These are phyloP conservation scores for Macaca nemestrina DNA, from an alignment of 2,113 vertebrate species.

Conservation along the genomic window DNA sequence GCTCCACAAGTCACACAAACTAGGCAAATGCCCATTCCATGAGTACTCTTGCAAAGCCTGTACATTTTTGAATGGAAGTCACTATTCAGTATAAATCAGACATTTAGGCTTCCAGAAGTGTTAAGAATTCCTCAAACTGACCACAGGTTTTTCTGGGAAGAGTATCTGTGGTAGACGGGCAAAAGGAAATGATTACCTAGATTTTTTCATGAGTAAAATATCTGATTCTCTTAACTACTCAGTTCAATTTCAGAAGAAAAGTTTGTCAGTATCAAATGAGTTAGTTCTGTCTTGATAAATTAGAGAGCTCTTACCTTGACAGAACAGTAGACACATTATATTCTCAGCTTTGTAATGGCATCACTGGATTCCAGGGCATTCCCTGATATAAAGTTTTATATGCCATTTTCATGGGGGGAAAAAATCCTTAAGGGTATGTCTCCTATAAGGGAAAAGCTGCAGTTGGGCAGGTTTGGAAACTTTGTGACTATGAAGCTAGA, in stretches of 20 bases:
- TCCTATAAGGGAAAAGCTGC: not conserved
- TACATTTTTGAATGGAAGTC: not conserved
- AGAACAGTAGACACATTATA: not conserved
- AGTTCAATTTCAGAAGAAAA: conserved; percentile 12
- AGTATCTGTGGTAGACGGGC: not conserved
- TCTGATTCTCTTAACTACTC: not conserved
- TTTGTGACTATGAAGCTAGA: not conserved
- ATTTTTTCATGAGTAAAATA: not conserved
- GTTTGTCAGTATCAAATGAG: not conserved
- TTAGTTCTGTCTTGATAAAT: not conserved
- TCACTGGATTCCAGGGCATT: not conserved
- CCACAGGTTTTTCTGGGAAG: not conserved
- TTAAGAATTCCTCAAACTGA: not conserved
- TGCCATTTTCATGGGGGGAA: not conserved
- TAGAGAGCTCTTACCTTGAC: not conserved
- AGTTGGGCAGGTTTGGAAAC: not conserved
- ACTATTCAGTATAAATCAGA: not conserved
- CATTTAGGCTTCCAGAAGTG: not conserved
- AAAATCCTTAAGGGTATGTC: not conserved
- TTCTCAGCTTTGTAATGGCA: not conserved
- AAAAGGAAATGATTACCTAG: not conserved
- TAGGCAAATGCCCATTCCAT: not conserved
- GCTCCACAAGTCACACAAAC: not conserved
- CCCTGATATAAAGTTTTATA: not conserved
- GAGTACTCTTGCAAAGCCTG: not conserved